Percentiles rank a stretch among this genome's conserved stretches.
These are phyloP conservation scores for Furcifer pardalis DNA, from an alignment of 2,797 vertebrate genomes.

Conservation along the genomic window DNA sequence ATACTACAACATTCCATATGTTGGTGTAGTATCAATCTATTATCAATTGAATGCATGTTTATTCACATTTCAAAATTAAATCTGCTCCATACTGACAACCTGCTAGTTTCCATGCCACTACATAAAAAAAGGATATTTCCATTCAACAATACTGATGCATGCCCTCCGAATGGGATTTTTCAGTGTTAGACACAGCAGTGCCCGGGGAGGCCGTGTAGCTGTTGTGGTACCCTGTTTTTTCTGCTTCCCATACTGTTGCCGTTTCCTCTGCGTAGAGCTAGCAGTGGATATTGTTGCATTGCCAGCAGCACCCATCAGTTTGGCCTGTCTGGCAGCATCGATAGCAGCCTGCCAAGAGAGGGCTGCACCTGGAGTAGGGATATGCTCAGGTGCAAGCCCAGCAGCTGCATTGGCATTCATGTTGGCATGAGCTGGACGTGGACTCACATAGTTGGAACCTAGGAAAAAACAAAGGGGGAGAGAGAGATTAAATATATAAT, in stretches of 20 bases:
- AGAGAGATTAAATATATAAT: background rate
- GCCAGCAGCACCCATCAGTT: slow-evolving; percentile 91
- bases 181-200: slow-evolving; percentile 95
- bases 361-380: slow-evolving; percentile 91
- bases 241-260: slow-evolving; percentile 96
- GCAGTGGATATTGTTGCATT: slow-evolving; percentile 92
- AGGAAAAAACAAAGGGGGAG: slow-evolving; percentile 8
- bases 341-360: slow-evolving; percentile 99
- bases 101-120: background rate
- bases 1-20: background rate
- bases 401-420: slow-evolving; percentile 90
- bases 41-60: background rate
- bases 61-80: background rate
- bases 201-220: slow-evolving; percentile 91
- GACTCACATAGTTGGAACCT: slow-evolving; percentile 94
- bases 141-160: slow-evolving; percentile 98
- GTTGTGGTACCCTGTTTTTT: slow-evolving; percentile 93
- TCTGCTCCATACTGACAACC: background rate
- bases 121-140: slow-evolving; percentile 95
- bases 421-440: slow-evolving; percentile 87
- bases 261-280: slow-evolving; percentile 94
- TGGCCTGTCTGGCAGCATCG: slow-evolving; percentile 94
- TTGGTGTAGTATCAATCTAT: no score
- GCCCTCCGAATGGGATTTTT: slow-evolving; percentile 98
- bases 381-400: slow-evolving; percentile 94